phyloP scores from a whole-genome alignment of 2,797 vertebrate genomes.

The Tenualosa thibaudeaui region DNA sequence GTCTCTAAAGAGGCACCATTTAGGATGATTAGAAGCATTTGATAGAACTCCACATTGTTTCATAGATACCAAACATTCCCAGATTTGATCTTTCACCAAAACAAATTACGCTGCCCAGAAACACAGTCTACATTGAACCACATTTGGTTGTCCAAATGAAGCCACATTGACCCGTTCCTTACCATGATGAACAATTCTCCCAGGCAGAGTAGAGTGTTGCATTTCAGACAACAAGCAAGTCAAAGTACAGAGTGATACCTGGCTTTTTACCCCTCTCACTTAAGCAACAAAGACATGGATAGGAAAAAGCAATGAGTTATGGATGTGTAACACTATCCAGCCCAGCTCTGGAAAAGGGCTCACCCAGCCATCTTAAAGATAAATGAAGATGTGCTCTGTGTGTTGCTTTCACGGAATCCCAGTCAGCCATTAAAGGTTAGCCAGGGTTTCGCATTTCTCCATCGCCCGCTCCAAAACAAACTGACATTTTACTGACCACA shows the following conservation, averaged over 20 bases:
- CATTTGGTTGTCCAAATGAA: not conserved
- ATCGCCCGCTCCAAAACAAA: conserved; percentile 54
- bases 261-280: not conserved
- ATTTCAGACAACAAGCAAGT: not conserved
- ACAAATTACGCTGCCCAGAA: not conserved
- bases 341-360: conserved; percentile 53
- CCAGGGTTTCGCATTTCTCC: conserved; percentile 58
- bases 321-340: conserved; percentile 46
- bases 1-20: not conserved
- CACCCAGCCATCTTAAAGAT: conserved; percentile 55
- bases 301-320: conserved; percentile 43
- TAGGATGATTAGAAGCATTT: not conserved
- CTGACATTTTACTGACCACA: conserved; percentile 43
- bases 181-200: conserved; percentile 1
- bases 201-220: not conserved
- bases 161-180: not conserved
- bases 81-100: conserved; percentile 9
- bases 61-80: not conserved
- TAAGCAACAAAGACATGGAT: conserved; percentile 35
- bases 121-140: not conserved
- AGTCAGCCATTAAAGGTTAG: conserved; percentile 58
- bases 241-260: not conserved
- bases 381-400: conserved; percentile 52
- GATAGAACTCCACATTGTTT: not conserved
- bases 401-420: conserved; percentile 49